Conservation (phyloP, 2,888 invertebrate genomes). For the Epirrita christyi region DNA sequence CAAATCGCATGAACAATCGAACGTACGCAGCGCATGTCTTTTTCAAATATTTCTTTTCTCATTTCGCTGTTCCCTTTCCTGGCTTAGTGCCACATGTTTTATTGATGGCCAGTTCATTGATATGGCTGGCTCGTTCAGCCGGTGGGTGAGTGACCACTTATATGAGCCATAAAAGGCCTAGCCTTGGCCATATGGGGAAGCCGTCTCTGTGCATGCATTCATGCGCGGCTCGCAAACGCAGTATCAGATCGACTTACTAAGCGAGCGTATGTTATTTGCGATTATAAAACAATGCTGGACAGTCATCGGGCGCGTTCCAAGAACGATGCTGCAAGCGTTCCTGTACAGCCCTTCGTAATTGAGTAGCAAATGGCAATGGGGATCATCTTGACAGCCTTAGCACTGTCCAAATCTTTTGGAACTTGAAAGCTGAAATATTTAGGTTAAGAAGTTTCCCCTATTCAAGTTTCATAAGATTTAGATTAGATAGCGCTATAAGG, state of each 20-base stretch:
- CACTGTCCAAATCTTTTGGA: no score
- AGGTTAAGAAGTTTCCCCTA: no score
- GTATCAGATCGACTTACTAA: constrained; percentile 74
- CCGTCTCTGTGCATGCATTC: constrained; percentile 79
- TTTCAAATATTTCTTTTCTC: constrained; percentile 82
- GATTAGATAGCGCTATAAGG: no score
- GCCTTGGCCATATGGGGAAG: constrained; percentile 83
- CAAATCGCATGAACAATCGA: constrained; percentile 77
- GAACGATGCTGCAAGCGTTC: not conserved
- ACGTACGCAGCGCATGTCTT: constrained; percentile 62
- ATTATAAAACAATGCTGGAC: constrained; percentile 43
- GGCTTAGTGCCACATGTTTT: constrained; percentile 83
- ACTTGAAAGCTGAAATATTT: no score
- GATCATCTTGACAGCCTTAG: no score
- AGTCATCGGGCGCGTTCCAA: constrained; percentile 6
- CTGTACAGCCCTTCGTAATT: no score
- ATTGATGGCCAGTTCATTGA: constrained; percentile 84
- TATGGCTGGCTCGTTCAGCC: constrained; percentile 82
- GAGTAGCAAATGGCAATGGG: no score
- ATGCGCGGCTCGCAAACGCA: constrained; percentile 66
- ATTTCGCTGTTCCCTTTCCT: constrained; percentile 81
- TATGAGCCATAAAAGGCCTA: constrained; percentile 81
- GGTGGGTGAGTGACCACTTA: constrained; percentile 84
- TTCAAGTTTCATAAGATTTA: no score
- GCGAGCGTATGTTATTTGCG: constrained; percentile 65